phyloP scores from a whole-genome alignment of 1,140 invertebrate species.

The Marisa cornuarietis region DNA sequence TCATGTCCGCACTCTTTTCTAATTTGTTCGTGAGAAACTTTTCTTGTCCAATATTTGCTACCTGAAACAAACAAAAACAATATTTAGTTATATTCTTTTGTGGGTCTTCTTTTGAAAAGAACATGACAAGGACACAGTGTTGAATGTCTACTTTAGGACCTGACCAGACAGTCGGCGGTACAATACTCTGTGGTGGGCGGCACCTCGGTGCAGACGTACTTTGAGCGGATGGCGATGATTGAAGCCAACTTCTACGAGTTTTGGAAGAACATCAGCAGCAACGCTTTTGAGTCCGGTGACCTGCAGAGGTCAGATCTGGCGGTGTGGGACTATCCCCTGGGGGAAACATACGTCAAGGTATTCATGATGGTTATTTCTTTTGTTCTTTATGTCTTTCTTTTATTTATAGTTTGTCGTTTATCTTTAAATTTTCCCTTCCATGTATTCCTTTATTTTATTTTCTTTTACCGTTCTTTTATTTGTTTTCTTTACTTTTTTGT shows the following conservation, averaged over 20 bases:
- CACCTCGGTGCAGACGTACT: constrained; percentile 35
- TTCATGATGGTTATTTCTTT: not conserved
- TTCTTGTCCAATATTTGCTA: too few relatives aligned
- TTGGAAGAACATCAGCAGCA: constrained; percentile 41
- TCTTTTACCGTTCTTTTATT: too few relatives aligned
- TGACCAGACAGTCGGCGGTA: constrained; percentile 84
- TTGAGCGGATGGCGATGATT: constrained; percentile 38
- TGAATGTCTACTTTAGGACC: constrained; percentile 78
- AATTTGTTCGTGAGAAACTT: too few relatives aligned
- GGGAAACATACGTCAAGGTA: constrained; percentile 81
- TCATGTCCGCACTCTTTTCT: too few relatives aligned
- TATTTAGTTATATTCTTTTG: too few relatives aligned
- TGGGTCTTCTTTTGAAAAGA: too few relatives aligned
- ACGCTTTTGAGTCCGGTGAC: not conserved
- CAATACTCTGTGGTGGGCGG: constrained; percentile 60
- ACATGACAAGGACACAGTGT: too few relatives aligned
- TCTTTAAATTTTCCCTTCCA: too few relatives aligned
- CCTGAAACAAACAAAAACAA: too few relatives aligned
- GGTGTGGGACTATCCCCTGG: constrained; percentile 93
- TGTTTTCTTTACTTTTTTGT: too few relatives aligned
- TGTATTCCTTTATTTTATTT: too few relatives aligned
- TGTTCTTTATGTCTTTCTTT: not conserved
- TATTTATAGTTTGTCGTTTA: not conserved
- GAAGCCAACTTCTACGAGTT: constrained; percentile 41
- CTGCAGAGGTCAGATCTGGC: constrained; percentile 27